phyloP scores from a whole-genome alignment of 2,113 vertebrate species.

The Ailuropoda melanoleuca region DNA sequence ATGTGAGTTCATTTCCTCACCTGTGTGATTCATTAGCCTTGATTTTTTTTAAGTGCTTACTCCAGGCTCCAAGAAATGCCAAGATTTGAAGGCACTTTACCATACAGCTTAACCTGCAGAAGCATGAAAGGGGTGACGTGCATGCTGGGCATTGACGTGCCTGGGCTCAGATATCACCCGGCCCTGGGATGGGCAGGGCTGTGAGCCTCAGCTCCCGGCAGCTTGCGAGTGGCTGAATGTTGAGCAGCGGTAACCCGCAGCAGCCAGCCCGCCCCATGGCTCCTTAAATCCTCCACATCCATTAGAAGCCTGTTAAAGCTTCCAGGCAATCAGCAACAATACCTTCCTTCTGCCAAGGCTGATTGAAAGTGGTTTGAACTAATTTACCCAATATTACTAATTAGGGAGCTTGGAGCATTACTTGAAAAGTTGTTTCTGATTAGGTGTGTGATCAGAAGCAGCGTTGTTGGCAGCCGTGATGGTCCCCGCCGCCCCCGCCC shows the following conservation, averaged over 20 bases:
- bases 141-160: background rate
- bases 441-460: conserved; percentile 75
- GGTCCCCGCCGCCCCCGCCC: background rate
- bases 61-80: background rate
- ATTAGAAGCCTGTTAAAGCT: conserved; percentile 78
- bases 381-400: conserved; percentile 71
- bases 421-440: conserved; percentile 82
- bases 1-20: background rate
- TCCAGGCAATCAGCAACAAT: conserved; percentile 78
- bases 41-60: background rate
- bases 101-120: background rate
- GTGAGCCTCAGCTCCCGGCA: background rate
- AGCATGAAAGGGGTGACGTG: background rate
- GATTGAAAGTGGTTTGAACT: conserved; percentile 83
- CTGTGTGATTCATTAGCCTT: conserved; percentile 50
- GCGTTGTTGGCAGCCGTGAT: conserved; percentile 62
- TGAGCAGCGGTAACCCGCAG: conserved; percentile 62
- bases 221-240: background rate
- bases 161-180: background rate
- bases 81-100: conserved; percentile 35
- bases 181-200: background rate
- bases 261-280: conserved; percentile 80
- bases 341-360: conserved; percentile 79
- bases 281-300: conserved; percentile 46
- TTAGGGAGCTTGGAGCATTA: conserved; percentile 72